Conservation (phyloP, 2,888 invertebrate genomes). For the Drosophila pseudotalamancana region DNA sequence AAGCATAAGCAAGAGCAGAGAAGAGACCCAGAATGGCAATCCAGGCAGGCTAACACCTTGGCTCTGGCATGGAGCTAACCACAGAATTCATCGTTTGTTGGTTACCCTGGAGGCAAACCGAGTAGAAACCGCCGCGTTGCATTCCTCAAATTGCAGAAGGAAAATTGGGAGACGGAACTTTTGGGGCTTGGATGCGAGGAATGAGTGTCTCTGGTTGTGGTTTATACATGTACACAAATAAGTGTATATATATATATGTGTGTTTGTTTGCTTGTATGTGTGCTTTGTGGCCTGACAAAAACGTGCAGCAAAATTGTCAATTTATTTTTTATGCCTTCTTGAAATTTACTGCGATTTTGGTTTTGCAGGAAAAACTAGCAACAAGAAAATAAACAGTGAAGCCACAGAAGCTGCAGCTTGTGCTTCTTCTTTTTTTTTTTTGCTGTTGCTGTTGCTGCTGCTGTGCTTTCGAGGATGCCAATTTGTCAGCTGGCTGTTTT, state of each 20-base stretch:
- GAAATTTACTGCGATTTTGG: conserved; percentile 64
- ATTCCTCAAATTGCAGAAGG: conserved; percentile 57
- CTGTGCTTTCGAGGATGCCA: conserved; percentile 63
- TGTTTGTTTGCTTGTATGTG: not conserved
- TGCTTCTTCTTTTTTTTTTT: conserved; percentile 36
- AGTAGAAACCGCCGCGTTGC: conserved; percentile 46
- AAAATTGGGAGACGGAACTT: conserved; percentile 31
- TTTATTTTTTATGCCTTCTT: conserved; percentile 75
- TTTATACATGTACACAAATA: conserved; percentile 10
- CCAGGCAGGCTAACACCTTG: conserved; percentile 59
- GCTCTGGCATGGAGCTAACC: conserved; percentile 44
- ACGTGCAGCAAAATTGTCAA: conserved; percentile 63
- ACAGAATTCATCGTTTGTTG: conserved; percentile 70
- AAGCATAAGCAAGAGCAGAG: too few species aligned
- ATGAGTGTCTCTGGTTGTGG: conserved; percentile 32
- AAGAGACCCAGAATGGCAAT: not conserved
- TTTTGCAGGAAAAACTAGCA: conserved; percentile 17
- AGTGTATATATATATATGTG: not conserved
- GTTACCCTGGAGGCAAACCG: conserved; percentile 40
- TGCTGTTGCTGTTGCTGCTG: too few species aligned
- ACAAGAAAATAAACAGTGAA: conserved; percentile 6
- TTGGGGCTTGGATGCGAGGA: conserved; percentile 17
- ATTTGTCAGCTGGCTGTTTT: conserved; percentile 73
- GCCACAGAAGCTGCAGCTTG: conserved; percentile 26
- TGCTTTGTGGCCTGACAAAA: conserved; percentile 23